Evolutionary conservation across 2,888 invertebrate species (phyloP), one percentile per base, ranked within the genome.

Genomic region (Hartigia nigra): DNA sequence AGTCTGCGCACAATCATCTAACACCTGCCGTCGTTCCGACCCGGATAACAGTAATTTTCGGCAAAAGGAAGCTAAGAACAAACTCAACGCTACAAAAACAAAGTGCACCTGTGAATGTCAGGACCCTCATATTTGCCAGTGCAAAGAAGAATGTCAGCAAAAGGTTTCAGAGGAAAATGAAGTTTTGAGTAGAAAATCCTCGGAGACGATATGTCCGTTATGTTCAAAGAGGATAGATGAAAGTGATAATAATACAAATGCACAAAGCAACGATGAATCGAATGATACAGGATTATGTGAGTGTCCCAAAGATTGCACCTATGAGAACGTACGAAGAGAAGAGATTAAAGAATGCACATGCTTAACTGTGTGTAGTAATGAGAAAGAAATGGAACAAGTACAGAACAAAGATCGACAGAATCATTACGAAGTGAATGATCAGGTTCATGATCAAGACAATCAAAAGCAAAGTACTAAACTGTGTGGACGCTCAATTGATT

Each of bases 11-110:
- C 32, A 72, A 32, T 0, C 32, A 23, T 72, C 72, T 12, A 72
- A 32, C 14, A 31, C 9, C 32, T 34, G 34, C 23, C 72, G 32
- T 23, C 32, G 23, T 34, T 14, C 72, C 14, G 75, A 79, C 32
- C 75, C 78, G 1, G 69, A 77, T 9, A 82, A 84, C 39, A 78
- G 79, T 37, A 76, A 79, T 34, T 70, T 82, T 1, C 86, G 86
- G 31, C 85, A 87, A 36, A 91, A 91, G 79, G 90, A 91, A 69
- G 83, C 88, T 2, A 91, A 91, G 55, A 91, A 91, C 83, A 87
- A 90, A 74, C 78, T 90, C 77, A 91, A 91, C 55, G 87, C 88
- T 3, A 88, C 85, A 1, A 91, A 88, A 76, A 85, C 88, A 9
- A 90, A 84, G 69, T 81, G 76, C 76, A 76, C 55, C 12, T 78